These are phyloP conservation scores for Oplegnathus fasciatus DNA, from an alignment of 2,113 vertebrate species.

Conservation along the genomic window DNA sequence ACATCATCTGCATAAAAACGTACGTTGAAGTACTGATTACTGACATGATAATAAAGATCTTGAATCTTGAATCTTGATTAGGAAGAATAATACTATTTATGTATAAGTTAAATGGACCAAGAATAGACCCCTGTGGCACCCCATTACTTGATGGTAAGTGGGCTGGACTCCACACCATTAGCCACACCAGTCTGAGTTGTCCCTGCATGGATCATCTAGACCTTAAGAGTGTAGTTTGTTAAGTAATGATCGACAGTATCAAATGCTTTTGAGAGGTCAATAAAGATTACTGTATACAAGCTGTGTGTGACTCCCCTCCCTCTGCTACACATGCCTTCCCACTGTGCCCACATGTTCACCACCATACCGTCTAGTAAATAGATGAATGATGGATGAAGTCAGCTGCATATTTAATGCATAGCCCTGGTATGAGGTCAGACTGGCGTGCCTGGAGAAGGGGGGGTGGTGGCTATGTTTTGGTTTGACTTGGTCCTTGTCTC, in stretches of 20 bases:
- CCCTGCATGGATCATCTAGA: background rate
- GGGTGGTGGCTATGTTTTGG: conserved; percentile 27
- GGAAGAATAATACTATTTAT: background rate
- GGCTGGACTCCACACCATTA: background rate
- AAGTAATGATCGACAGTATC: background rate
- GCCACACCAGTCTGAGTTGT: background rate
- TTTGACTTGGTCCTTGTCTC: background rate
- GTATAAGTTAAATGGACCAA: background rate
- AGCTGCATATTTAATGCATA: conserved; percentile 77
- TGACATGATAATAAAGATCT: no score
- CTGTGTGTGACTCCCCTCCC: background rate
- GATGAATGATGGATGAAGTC: conserved; percentile 76
- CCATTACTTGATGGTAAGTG: background rate
- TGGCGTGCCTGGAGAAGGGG: conserved; percentile 20
- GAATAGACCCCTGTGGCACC: background rate
- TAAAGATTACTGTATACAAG: background rate
- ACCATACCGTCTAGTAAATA: conserved; percentile 53
- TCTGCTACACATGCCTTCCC: background rate
- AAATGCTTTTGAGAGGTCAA: background rate
- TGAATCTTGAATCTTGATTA: no score
- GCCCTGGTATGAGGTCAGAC: conserved; percentile 51
- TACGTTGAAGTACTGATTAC: background rate
- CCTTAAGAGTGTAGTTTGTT: background rate
- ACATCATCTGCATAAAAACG: background rate
- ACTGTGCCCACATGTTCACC: conserved; percentile 9